These are phyloP conservation scores for Agelas oroides DNA, from an alignment of 37 sponge, comb jelly and placozoan species.

Conservation along the genomic window DNA sequence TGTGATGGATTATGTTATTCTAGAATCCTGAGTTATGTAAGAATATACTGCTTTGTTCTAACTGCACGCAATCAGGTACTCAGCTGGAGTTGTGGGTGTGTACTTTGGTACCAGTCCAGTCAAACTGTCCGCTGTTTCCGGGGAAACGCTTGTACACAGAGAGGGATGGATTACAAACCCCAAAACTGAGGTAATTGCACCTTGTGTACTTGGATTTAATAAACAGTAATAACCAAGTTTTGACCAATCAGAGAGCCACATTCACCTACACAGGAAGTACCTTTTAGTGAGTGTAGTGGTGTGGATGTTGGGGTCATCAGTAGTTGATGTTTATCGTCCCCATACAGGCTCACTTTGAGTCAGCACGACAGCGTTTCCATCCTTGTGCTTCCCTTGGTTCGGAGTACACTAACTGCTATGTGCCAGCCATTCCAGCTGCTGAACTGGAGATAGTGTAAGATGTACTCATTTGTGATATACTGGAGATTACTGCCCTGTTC, in stretches of 20 bases:
- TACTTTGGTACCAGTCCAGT: constrained; percentile 40
- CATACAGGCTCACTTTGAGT: not conserved
- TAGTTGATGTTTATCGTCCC: no score
- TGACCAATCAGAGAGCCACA: no score
- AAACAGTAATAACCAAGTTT: no score
- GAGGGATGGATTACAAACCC: constrained; percentile 35
- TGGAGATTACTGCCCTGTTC: no score
- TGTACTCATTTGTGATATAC: not conserved
- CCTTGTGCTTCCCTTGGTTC: constrained; percentile 7
- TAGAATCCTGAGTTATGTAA: no score
- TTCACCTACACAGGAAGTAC: no score
- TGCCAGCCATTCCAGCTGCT: constrained; percentile 39
- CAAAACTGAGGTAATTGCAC: constrained; percentile 13
- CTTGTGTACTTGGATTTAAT: no score
- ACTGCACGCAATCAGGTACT: no score
- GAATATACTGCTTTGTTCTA: no score
- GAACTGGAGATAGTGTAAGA: not conserved
- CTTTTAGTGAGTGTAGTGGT: no score
- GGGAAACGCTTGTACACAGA: not conserved
- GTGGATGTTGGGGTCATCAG: no score
- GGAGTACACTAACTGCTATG: not conserved
- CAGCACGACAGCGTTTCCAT: not conserved
- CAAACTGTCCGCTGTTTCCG: constrained; percentile 18
- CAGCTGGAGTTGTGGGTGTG: constrained; percentile 4
- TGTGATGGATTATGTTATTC: no score